Evolutionary conservation across 2,888 invertebrate genomes (phyloP), one percentile per base, ranked within the genome.

Genomic region (Halocaridina rubra): DNA sequence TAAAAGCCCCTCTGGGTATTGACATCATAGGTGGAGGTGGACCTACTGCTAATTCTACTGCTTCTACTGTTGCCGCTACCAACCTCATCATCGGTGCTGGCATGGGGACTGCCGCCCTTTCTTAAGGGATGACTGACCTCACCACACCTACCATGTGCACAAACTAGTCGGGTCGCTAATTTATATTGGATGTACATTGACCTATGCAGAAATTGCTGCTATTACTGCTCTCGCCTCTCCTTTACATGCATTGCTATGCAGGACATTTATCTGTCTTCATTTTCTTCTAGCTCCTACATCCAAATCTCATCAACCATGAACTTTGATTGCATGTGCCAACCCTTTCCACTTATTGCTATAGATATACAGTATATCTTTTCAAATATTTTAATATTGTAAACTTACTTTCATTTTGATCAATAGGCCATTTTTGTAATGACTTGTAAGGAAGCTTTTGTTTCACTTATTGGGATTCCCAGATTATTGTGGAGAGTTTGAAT

Each of bases 151-250:
- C 72, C 72, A 77, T 78, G 82, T 82, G 82, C 82, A 82, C 82
- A 82, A 82, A 77, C 82, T 82, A 82, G 82, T 82, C 82, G 78
- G 82, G 82, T 82, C 72, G 78, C 82, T 82, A 82, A 82, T 82
- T 82, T 82, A 82, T 82, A 77, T 82, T 61, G 82, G 78, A 82
- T 82, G 78, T 78, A 72, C 57, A 82, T 69, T 82, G 82, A 82
- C 82, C 77, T 82, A 57, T 77, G 82, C 82, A 78, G 69, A 32
- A 61, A 78, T 78, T 82, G 64, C 61, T 71, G 82, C 82, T 78
- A 59, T 71, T 72, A 78, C 82, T 82, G 82, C 57, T 82, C 30
- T 30, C 32, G 29, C 19, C 30, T 29, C 32, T 69, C 69, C 69
- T 19, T 69, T n/a, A n/a, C n/a, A n/a, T n/a, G n/a, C n/a, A n/a